These are phyloP conservation scores for Dendrophyllia cribrosa DNA, from an alignment of 64 coral and sea anemone species.

Conservation along the genomic window DNA sequence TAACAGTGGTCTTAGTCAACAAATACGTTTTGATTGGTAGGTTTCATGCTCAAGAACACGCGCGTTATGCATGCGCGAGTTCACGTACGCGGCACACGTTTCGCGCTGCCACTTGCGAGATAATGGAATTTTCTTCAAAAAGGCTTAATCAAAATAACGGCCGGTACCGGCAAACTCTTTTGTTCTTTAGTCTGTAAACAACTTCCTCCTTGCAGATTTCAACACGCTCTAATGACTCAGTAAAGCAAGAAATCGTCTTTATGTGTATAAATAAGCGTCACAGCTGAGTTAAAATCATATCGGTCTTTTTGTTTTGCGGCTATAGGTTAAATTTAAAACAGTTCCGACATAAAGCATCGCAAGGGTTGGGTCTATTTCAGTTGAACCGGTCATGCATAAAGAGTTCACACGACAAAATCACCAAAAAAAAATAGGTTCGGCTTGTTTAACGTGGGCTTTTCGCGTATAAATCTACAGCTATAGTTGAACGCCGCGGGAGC, in stretches of 20 bases:
- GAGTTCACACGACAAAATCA: not conserved
- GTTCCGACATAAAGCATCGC: not conserved
- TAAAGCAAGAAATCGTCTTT: not conserved
- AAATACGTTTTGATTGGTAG: no score
- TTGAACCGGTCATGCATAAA: not conserved
- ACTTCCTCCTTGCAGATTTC: not conserved
- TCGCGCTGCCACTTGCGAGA: not conserved
- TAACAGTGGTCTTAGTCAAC: no score
- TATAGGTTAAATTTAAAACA: not conserved
- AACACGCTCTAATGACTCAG: not conserved
- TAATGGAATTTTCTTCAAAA: not conserved
- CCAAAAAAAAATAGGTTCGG: not conserved
- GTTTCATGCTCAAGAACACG: no score
- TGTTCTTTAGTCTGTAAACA: not conserved
- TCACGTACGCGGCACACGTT: no score
- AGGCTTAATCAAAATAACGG: not conserved
- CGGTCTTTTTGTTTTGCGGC: not conserved
- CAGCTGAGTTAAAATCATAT: not conserved
- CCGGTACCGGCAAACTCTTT: constrained; percentile 13
- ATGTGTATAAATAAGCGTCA: not conserved
- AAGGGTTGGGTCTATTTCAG: not conserved
- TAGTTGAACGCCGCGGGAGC: not conserved
- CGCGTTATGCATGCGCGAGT: no score
- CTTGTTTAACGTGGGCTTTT: no score
- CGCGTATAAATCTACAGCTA: not conserved